Evolutionary conservation across 2,113 vertebrate genomes (phyloP), one percentile per base, ranked within the genome.

Genomic region (Chaetodon trifascialis): DNA sequence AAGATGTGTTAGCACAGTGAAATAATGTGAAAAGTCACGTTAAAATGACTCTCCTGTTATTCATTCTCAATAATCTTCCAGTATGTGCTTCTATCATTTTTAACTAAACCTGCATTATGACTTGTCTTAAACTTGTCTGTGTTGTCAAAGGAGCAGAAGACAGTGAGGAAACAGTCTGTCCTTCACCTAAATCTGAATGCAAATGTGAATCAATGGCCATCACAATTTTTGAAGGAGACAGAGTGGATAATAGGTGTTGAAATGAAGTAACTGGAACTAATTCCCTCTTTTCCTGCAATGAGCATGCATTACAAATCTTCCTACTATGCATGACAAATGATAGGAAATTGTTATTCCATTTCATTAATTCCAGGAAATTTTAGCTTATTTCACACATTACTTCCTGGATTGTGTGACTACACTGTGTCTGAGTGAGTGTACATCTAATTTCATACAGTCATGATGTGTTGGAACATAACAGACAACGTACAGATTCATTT

Each of bases 221-320:
- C 12, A 52, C 36, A 44, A 11, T 71, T 59, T 25, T 34, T 34
- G 12, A 40, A 16, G 16, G 30, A 49, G 15, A 51, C 36, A 44
- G 59, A 66, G 70, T 0, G 2, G 0, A 64, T 42, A 19, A 65
- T 23, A 60, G 19, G 36, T 54, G 30, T 23, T 67, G 46, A 79
- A 79, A 74, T 79, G 1, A 74, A 67, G 19, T 60, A 66, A 72
- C 15, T 76, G 52, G 36, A 85, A 76, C 44, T 54, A 46, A 85
- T 85, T 76, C 5, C 72, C 60, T 70, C 10, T 52, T 68, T 60
- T 62, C 19, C 30, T 47, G 59, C 0, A 3, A 66, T 40, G 21
- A 62, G 17, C 4, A 0, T 59, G 68, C 69, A 36, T 52, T 59
- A 66, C 74, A 78, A 58, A 38, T 55, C 47, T 51, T 56, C 49